A percentile compares a stretch with the other conserved stretches of the same genome.
phyloP scores from a whole-genome alignment of 2,888 invertebrate genomes.

The Camponotus fellah region DNA sequence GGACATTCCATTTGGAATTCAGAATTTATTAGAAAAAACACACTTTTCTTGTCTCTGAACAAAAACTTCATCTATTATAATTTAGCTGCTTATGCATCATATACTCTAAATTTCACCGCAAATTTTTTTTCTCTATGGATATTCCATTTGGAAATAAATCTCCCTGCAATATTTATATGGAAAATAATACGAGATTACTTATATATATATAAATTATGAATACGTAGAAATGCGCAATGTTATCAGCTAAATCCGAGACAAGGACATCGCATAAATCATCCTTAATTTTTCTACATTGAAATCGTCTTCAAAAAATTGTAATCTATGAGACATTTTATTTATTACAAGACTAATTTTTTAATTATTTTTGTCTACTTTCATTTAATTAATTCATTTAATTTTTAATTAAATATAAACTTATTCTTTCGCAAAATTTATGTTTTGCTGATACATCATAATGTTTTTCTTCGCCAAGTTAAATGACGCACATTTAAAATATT shows the following conservation, averaged over 20 bases:
- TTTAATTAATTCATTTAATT: background rate
- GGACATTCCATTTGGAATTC: no score
- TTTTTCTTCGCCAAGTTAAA: background rate
- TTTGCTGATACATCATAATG: background rate
- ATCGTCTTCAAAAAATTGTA: background rate
- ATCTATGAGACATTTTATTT: background rate
- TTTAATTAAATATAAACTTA: conserved; percentile 29
- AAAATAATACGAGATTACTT: conserved; percentile 17
- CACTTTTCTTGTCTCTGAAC: background rate
- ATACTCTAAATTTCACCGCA: conserved; percentile 19
- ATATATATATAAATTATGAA: conserved; percentile 21
- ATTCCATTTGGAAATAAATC: conserved; percentile 1
- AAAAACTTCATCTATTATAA: background rate
- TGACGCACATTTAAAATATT: background rate
- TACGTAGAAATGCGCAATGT: conserved; percentile 4
- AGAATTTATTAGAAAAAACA: background rate
- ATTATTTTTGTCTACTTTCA: no score
- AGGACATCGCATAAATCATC: background rate
- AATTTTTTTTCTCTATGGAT: conserved; percentile 4
- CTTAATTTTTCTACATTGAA: conserved; percentile 36
- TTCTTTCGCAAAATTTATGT: background rate
- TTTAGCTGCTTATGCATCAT: conserved; percentile 2
- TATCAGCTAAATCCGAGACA: background rate
- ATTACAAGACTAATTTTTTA: background rate
- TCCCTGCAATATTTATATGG: conserved; percentile 11